Evolutionary conservation across 2,113 vertebrate genomes (phyloP), one percentile per base, ranked within the genome.

Genomic region (Phocoena phocoena): DNA sequence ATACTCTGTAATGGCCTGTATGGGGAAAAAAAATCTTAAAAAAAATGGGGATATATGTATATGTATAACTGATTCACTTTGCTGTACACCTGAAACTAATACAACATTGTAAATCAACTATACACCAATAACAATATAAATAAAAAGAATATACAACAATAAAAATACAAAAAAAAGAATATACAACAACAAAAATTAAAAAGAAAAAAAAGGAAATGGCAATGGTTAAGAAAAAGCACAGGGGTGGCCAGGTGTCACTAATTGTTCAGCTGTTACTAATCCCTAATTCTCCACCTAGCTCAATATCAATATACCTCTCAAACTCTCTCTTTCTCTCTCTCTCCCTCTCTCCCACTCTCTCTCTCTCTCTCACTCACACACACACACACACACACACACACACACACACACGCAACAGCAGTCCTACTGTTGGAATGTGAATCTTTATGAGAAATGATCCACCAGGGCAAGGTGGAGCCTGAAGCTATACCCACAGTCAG

Each of bases 331-430:
- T 10, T 53, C 53, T 74, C 62, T 26, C n/a, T 53, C 17, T 14
- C 17, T 31, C 26, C 17, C 44, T 50, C 20, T 53, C 38, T 50
- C 18, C 20, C 13, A 3, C 47, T 10, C 44, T 7, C 44, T 38
- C 38, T 62, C 62, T 26, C n/a, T 53, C 17, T 23, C 17, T 31
- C 17, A n/a, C 44, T 67, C 20, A 71, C 65, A 47, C 53, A 74
- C 28, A 73, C 67, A 47, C 53, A 74, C 5, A 2, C 15, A 15
- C 31, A 28, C 85, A 23, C 4, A 6, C 36, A 20, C 36, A 38
- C 74, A 68, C 21, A 6, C 38, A 23, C 55, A 31, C 1, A 1
- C 1, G 0, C 33, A 36, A 15, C 2, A 6, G 21, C 31, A 50
- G 67, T 21, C 18, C 63, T 70, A 33, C 47, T 93, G 50, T n/a